These are phyloP conservation scores for Caenorhabditis sp. DNA, from an alignment of 2,888 invertebrate species.

Conservation along the genomic window DNA sequence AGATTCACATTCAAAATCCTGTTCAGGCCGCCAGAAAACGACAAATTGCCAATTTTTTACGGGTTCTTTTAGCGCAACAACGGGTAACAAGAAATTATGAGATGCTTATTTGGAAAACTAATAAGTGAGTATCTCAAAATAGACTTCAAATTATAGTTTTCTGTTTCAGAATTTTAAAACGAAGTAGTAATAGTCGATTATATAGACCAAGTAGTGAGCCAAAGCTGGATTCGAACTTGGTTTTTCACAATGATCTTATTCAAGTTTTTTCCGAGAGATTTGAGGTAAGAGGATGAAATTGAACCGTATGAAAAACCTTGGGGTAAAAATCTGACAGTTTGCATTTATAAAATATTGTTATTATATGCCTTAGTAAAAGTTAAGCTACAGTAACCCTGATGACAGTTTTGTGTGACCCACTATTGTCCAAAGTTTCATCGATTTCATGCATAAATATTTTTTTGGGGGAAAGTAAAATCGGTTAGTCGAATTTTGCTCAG, in stretches of 20 bases:
- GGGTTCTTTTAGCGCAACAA: constrained; percentile 38
- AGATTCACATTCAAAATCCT: no score
- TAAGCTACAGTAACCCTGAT: no score
- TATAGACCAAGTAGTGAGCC: constrained; percentile 45
- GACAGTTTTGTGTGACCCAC: no score
- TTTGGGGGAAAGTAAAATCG: no score
- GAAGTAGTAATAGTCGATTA: constrained; percentile 6
- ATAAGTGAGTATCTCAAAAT: not conserved
- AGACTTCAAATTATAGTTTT: not conserved
- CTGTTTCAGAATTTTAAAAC: not conserved
- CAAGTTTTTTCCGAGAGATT: constrained; percentile 42
- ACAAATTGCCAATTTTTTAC: constrained; percentile 46
- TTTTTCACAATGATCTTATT: constrained; percentile 37
- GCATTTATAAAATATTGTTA: not conserved
- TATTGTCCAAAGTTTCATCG: no score
- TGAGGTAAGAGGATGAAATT: constrained; percentile 12
- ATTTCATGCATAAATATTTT: no score
- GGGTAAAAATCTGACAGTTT: not conserved
- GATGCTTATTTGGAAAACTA: constrained; percentile 42
- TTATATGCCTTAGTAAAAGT: no score
- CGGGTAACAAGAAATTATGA: constrained; percentile 29
- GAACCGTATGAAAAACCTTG: not conserved
- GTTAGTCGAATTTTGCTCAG: no score
- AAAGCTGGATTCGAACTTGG: constrained; percentile 31
- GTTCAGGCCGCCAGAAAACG: constrained; percentile 42